Evolutionary conservation across 2,113 vertebrate species (phyloP).

Genomic region (Lagopus leucura): DNA sequence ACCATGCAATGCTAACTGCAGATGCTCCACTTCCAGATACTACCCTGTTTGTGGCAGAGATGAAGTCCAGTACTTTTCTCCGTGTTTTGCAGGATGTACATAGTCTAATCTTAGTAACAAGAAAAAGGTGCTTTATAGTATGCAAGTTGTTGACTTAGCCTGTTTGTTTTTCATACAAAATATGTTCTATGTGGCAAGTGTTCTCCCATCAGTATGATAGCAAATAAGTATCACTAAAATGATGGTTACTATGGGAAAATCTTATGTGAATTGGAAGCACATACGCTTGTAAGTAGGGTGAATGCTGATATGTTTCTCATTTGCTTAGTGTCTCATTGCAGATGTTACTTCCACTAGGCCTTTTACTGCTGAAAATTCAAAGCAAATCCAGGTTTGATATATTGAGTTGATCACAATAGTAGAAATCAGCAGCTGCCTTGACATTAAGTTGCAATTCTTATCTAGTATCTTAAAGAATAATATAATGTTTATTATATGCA

Average conservation of each 20-base stretch:
- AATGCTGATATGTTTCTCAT: neutral
- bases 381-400: too few species aligned
- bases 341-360: neutral
- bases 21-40: slow-evolving; percentile 75
- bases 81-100: slow-evolving; percentile 82
- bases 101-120: neutral
- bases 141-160: neutral
- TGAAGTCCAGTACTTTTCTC: slow-evolving; percentile 82
- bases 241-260: neutral
- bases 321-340: neutral
- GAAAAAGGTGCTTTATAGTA: slow-evolving; percentile 69
- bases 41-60: slow-evolving; percentile 81
- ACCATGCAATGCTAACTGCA: slow-evolving; percentile 79
- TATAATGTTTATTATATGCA: neutral
- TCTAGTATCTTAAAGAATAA: neutral
- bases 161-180: neutral
- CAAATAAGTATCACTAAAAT: neutral
- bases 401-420: neutral
- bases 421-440: neutral
- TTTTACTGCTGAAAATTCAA: neutral
- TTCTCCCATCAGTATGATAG: neutral
- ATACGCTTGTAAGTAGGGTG: neutral
- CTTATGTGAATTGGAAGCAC: neutral
- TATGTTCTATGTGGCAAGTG: neutral
- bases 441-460: neutral